Conservation (phyloP, 1,140 invertebrate species). For the Euura saliciscinereae region DNA sequence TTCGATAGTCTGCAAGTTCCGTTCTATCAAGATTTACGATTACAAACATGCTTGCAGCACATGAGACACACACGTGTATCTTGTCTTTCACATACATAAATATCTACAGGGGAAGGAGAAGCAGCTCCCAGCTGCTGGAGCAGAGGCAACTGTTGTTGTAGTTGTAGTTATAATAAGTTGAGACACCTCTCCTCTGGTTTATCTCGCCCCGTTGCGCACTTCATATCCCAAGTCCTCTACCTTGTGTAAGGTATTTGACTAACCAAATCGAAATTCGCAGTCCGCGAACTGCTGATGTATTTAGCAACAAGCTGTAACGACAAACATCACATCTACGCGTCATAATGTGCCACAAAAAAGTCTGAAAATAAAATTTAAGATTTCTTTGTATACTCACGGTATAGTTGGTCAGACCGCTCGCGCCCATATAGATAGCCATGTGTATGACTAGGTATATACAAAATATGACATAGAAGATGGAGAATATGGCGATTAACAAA, state of each 20-base stretch:
- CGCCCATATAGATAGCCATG: slow-evolving; percentile 72
- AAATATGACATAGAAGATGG: slow-evolving; percentile 72
- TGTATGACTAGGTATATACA: slow-evolving; percentile 75
- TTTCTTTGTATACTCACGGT: slow-evolving; percentile 38
- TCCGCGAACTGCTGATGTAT: slow-evolving; percentile 52
- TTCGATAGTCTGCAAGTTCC: too few relatives aligned
- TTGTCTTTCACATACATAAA: too few relatives aligned
- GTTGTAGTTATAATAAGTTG: too few relatives aligned
- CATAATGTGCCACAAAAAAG: slow-evolving; percentile 15
- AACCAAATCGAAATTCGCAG: slow-evolving; percentile 46
- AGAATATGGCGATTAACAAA: slow-evolving; percentile 63
- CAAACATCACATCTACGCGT: slow-evolving; percentile 22
- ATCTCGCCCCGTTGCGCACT: too few relatives aligned
- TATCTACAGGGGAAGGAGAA: too few relatives aligned
- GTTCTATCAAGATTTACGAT: too few relatives aligned
- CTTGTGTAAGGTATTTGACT: slow-evolving; percentile 52
- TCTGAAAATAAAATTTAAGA: neutral
- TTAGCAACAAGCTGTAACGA: slow-evolving; percentile 51
- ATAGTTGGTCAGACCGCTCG: slow-evolving; percentile 42
- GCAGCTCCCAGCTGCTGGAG: too few relatives aligned
- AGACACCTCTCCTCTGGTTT: too few relatives aligned
- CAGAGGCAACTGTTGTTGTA: too few relatives aligned
- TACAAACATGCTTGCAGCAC: too few relatives aligned
- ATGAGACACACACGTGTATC: too few relatives aligned
- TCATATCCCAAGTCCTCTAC: neutral